Evolutionary conservation across 2,797 vertebrate genomes (phyloP), one percentile per base, ranked within the genome.

Genomic region (Chelon auratus): DNA sequence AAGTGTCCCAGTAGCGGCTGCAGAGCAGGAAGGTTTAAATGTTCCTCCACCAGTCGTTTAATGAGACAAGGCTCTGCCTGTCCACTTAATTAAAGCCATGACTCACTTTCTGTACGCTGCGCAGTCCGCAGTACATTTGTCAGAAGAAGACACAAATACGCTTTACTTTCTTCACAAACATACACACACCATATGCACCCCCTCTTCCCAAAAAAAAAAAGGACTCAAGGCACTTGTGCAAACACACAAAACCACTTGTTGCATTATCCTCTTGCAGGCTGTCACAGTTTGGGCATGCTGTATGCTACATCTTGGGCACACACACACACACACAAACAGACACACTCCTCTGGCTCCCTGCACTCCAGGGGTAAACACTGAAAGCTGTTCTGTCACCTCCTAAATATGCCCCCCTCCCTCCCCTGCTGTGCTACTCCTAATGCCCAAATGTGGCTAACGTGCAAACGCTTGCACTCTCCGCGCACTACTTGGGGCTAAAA

Each of bases 41-140:
- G 85, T 74, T 89, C 80, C 62, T 83, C 62, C 62, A 43, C 24
- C 57, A 74, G 81, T 57, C 36, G 15, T 77, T 83, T 84, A 84
- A 87, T 62, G 77, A 87, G 74, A 72, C 75, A 40, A 42, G n/a
- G 68, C 77, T 83, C 75, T 64, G 70, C 59, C 75, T 60, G 75
- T 74, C 79, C 37, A 62, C 76, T 85, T 91, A 89, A 88, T 89
- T 91, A 88, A 89, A 90, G 76, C 83, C 64, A 74, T 87, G 87
- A 89, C 81, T 90, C 83, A 89, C 80, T 76, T 45, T 81, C 68
- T 65, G 75, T 69, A 78, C 30, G 36, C 71, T 71, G 68, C 18
- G 48, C 55, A 67, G 77, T 74, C 85, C 68, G 33, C 69, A 55
- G 72, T 63, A 56, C 77, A 71, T 79, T 64, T 79, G 77, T 60